These are phyloP conservation scores for Darwinula stevensoni DNA, from an alignment of 2,888 invertebrate species.

Conservation along the genomic window DNA sequence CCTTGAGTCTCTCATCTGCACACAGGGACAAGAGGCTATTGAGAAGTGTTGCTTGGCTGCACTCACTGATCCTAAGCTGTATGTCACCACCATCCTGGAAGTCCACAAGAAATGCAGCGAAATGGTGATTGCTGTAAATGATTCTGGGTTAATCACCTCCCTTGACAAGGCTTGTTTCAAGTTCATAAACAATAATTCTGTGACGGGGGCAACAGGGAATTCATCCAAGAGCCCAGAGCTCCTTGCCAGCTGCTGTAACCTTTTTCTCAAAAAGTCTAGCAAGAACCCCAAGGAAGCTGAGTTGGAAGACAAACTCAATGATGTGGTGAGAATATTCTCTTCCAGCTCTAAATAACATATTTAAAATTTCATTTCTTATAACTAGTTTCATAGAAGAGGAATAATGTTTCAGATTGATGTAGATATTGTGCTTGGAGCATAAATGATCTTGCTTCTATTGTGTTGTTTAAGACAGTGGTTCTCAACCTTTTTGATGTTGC, in stretches of 20 bases:
- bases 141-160: constrained; percentile 89
- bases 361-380: too few species aligned
- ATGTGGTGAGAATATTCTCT: constrained; percentile 86
- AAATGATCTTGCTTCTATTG: too few species aligned
- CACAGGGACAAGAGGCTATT: too few species aligned
- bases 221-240: constrained; percentile 72
- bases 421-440: too few species aligned
- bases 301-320: constrained; percentile 85
- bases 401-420: too few species aligned
- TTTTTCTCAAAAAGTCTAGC: constrained; percentile 82
- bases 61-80: constrained; percentile 93
- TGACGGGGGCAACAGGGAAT: constrained; percentile 65
- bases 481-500: too few species aligned
- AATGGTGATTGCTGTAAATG: constrained; percentile 70
- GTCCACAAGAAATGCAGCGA: constrained; percentile 94
- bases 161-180: constrained; percentile 89
- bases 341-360: too few species aligned
- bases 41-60: too few species aligned
- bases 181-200: constrained; percentile 89
- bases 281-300: constrained; percentile 97
- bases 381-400: too few species aligned
- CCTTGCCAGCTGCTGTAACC: constrained; percentile 90
- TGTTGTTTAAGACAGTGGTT: too few species aligned
- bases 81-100: constrained; percentile 83
- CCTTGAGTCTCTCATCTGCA: too few species aligned